These are phyloP conservation scores for Anser brachyrhynchus DNA, from an alignment of 2,113 vertebrate species.

Conservation along the genomic window DNA sequence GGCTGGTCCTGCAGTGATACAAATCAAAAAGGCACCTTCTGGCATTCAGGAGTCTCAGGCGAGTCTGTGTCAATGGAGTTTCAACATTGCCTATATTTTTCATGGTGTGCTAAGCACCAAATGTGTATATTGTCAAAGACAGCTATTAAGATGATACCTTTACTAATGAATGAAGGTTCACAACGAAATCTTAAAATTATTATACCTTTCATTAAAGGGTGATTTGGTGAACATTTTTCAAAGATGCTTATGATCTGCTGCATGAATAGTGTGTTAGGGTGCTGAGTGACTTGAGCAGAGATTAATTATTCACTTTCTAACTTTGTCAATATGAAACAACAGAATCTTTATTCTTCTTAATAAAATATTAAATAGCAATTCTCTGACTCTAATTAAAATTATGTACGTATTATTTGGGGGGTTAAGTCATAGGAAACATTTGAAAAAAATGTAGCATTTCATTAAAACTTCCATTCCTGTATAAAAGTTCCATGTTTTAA, in stretches of 20 bases:
- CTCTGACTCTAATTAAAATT: not conserved
- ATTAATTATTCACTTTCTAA: not conserved
- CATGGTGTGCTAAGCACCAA: not conserved
- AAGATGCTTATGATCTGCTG: not conserved
- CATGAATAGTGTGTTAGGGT: not conserved
- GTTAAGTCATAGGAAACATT: not conserved
- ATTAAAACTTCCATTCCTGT: not conserved
- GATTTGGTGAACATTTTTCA: not conserved
- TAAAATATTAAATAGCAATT: not conserved
- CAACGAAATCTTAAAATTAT: not conserved
- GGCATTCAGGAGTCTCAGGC: not conserved
- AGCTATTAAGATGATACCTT: not conserved
- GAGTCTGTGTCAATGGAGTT: not conserved
- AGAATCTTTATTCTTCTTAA: not conserved
- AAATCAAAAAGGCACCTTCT: not conserved
- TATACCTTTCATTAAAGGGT: not conserved
- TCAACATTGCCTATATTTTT: not conserved
- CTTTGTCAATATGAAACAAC: not conserved
- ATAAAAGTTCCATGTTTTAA: not conserved
- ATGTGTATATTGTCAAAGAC: not conserved
- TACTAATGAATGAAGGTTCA: not conserved
- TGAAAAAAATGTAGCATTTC: not conserved
- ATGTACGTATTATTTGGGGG: rapidly evolving
- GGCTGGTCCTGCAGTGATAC: not conserved
- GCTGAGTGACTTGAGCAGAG: not conserved